Evolutionary conservation across 2,113 vertebrate species (phyloP), one percentile per base, ranked within the genome.

Genomic region (Calidris pygmaea): DNA sequence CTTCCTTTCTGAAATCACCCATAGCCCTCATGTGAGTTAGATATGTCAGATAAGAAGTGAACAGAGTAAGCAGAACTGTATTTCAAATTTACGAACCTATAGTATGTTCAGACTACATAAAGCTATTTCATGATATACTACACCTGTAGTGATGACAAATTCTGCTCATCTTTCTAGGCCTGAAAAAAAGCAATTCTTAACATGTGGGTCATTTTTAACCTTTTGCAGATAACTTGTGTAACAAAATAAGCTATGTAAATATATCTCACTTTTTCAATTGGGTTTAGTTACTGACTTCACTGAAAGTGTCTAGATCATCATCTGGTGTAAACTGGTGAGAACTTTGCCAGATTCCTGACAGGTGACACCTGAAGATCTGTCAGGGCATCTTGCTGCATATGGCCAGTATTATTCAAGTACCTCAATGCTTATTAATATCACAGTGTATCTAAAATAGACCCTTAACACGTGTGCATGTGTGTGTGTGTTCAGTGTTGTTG

Each of bases 51-150:
- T 93, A 86, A 74, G 78, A 95, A 67, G 78, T 87, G 78, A 92
- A 78, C 68, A 67, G 78, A 94, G 87, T 77, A 96, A 94, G 70
- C 95, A 94, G 85, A 89, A 55, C 85, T 92, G 78, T 83, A 70
- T 55, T 96, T 96, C 70, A 60, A 73, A 75, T 72, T 92, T 92
- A 62, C 1, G 1, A 65, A 53, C 79, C 35, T 39, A 47, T 27
- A 43, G 14, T 90, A 27, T 22, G 12, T 93, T 79, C 37, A 67
- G 39, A 56, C 17, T 67, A 59, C 34, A 35, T 59, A 71, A 47
- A 87, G 37, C 21, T 91, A 6, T 93, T 77, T 76, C 9, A 29
- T 86, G 93, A 59, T 95, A 56, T 30, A 59, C 66, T 83, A 15
- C 77, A 87, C 12, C 34, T 87, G 45, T 90, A 89, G 82, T 59